Evolutionary conservation across 2,888 invertebrate genomes (phyloP).

Genomic region (Prosopocoilus inquinatus): DNA sequence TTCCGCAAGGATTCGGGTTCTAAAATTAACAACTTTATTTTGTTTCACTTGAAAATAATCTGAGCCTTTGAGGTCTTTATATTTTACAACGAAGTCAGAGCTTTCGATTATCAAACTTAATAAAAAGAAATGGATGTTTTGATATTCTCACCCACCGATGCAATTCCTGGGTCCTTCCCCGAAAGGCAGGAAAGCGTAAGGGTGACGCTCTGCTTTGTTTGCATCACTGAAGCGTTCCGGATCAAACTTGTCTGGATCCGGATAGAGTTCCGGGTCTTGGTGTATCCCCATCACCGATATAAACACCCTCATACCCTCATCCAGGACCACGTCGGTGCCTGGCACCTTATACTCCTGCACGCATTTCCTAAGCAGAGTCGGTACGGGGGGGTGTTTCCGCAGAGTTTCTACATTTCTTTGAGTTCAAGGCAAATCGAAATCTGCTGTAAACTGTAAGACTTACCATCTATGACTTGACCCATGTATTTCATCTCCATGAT

Average conservation of each 20-base stretch:
- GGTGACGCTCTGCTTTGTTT: constrained; percentile 28
- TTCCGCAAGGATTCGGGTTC: too few relatives aligned
- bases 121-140: too few relatives aligned
- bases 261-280: constrained; percentile 39
- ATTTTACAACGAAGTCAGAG: too few relatives aligned
- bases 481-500: constrained; percentile 52
- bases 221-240: constrained; percentile 42
- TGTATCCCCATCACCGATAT: constrained; percentile 39
- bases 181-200: constrained; percentile 36
- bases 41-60: too few relatives aligned
- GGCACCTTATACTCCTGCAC: constrained; percentile 32
- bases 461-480: constrained; percentile 39
- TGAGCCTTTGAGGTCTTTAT: too few relatives aligned
- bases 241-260: constrained; percentile 41
- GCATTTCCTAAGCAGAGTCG: constrained; percentile 34
- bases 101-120: too few relatives aligned
- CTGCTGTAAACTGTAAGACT: constrained; percentile 2
- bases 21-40: too few relatives aligned
- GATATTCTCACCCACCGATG: constrained; percentile 26
- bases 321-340: constrained; percentile 27
- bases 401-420: constrained; percentile 38
- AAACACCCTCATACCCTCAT: constrained; percentile 29
- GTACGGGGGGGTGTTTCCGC: constrained; percentile 41
- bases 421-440: background rate
- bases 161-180: constrained; percentile 27